Conservation (phyloP, 2,888 invertebrate genomes). For the Spisula solida region DNA sequence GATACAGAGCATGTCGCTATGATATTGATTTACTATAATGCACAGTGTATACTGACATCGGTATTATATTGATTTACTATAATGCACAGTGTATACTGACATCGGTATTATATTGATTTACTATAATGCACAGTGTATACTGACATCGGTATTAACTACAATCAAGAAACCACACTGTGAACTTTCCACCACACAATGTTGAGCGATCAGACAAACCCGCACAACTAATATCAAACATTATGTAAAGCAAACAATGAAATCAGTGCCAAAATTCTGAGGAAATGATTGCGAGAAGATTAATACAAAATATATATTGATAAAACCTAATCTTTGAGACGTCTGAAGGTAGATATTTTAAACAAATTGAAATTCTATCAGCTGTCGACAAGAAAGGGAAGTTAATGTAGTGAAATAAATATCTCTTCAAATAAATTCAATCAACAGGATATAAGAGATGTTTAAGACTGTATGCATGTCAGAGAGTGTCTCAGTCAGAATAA, state of each 20-base stretch:
- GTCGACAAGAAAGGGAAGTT: background rate
- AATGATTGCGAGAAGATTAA: background rate
- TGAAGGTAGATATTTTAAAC: background rate
- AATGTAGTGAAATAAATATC: background rate
- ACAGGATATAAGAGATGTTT: background rate
- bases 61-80: no score
- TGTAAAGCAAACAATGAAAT: background rate
- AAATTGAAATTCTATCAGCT: background rate
- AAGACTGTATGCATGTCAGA: background rate
- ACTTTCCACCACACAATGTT: background rate
- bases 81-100: background rate
- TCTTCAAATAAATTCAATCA: slow-evolving; percentile 1
- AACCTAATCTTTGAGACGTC: background rate
- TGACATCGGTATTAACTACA: background rate
- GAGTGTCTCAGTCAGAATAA: background rate
- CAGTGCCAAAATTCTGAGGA: background rate
- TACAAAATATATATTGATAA: background rate
- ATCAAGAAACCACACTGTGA: background rate
- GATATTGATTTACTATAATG: background rate
- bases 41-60: background rate
- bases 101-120: no score
- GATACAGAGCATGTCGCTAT: background rate
- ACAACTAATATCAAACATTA: no score
- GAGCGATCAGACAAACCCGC: background rate
- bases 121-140: background rate